Evolutionary conservation across 2,113 vertebrate species (phyloP).

Genomic region (Megalops atlanticus): DNA sequence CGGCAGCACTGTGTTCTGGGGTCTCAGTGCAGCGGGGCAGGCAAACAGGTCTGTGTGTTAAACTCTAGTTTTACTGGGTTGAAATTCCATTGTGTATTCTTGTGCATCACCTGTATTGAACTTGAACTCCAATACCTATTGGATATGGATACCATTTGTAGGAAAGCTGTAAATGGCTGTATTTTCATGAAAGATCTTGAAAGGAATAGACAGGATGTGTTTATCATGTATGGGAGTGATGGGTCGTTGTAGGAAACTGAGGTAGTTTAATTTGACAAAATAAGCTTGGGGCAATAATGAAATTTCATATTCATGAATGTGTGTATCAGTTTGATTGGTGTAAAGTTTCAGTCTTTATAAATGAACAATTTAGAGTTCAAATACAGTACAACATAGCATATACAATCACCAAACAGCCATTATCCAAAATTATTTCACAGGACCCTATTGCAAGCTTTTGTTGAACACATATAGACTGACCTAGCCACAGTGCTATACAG

Average conservation of each 20-base stretch:
- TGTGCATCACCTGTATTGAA: no score
- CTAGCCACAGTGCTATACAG: slow-evolving; percentile 2
- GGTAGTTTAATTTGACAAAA: slow-evolving; percentile 10
- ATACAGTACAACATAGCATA: slow-evolving; percentile 1
- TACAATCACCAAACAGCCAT: not conserved
- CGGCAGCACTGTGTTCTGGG: not conserved
- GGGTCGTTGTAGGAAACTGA: not conserved
- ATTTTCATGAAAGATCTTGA: not conserved
- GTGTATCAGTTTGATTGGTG: not conserved
- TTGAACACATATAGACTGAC: slow-evolving; percentile 4
- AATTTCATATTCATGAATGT: not conserved
- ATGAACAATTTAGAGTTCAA: not conserved
- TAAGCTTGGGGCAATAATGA: not conserved
- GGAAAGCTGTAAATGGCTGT: not conserved
- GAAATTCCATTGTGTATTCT: no score
- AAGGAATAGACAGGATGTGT: not conserved
- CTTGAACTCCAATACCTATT: no score
- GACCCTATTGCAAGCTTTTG: not conserved
- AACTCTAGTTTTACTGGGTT: not conserved
- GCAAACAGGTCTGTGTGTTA: not conserved
- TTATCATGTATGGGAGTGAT: not conserved
- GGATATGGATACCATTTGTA: no score
- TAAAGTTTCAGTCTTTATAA: not conserved
- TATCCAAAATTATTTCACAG: slow-evolving; percentile 3
- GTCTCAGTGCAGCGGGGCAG: not conserved